Evolutionary conservation across 2,888 invertebrate species (phyloP).

Genomic region (Chrysolina oricalcia): DNA sequence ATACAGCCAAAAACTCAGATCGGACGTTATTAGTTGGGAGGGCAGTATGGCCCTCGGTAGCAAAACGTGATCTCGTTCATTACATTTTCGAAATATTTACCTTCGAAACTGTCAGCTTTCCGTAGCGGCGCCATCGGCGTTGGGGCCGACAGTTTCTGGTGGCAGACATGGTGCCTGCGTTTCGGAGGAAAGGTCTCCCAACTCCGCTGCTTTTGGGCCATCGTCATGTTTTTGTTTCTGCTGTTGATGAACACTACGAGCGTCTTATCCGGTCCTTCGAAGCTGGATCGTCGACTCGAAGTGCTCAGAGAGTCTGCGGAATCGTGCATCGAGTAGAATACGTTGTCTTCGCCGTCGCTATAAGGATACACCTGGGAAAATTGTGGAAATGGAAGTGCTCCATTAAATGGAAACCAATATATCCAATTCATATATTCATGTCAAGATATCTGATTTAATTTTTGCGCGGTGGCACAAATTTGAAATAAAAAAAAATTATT

Average conservation of each 20-base stretch:
- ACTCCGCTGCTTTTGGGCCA: slow-evolving; percentile 77
- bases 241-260: slow-evolving; percentile 74
- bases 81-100: slow-evolving; percentile 38
- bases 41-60: too few relatives aligned
- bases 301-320: slow-evolving; percentile 76
- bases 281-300: slow-evolving; percentile 75
- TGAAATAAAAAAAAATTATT: too few relatives aligned
- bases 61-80: too few relatives aligned
- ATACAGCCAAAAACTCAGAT: too few relatives aligned
- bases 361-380: slow-evolving; percentile 73
- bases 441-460: too few relatives aligned
- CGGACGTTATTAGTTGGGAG: too few relatives aligned
- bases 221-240: slow-evolving; percentile 65
- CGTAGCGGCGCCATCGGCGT: slow-evolving; percentile 70
- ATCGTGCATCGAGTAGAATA: slow-evolving; percentile 72
- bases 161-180: slow-evolving; percentile 68
- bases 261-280: slow-evolving; percentile 72
- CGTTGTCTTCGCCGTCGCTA: slow-evolving; percentile 75
- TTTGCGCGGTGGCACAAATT: too few relatives aligned
- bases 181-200: slow-evolving; percentile 79
- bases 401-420: too few relatives aligned
- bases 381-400: too few relatives aligned
- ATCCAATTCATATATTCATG: too few relatives aligned
- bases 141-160: slow-evolving; percentile 60
- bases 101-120: slow-evolving; percentile 80